Evolutionary conservation across 2,888 invertebrate species (phyloP), one percentile per base, ranked within the genome.

Genomic region (Nephrocerus scutellatus): DNA sequence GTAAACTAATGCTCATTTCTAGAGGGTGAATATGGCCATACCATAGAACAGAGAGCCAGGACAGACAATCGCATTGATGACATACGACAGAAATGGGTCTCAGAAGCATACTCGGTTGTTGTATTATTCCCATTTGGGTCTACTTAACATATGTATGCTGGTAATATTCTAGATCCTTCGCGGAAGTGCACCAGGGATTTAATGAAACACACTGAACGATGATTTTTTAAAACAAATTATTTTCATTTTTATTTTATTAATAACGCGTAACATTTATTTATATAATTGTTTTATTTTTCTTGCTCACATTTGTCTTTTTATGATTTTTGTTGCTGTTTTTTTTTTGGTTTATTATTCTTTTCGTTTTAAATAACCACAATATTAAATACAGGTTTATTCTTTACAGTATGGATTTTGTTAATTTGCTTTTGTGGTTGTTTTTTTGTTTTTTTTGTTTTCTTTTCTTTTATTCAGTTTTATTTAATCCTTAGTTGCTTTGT

Each of bases 241-340:
- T 62, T 63, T 62, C 60, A 61, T 63, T 14, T 38, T 73, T 63
- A 62, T 62, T 58, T 60, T 76, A 76, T 76, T 75, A 75, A 77
- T 77, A 77, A 77, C 77, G 77, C 77, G 75, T 77, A 77, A 77
- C 77, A 77, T 77, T 66, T 63, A 63, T 60, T 63, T 62, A 62
- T 65, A 65, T 63, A 60, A 59, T 64, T 60, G 57, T 57, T 60
- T 57, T 54, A 49, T 47, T 30, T 48, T 47, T 41, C n/a, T n/a
- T n/a, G n/a, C 28, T 37, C 26, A 36, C 34, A 15, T 37, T 33
- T 34, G 10, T 44, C 13, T 41, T 44, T 30, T 33, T 21, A 23
- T 34, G 6, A 28, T 15, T 24, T 6, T 34, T 14, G 9, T 21
- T 34, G 6, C 16, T 35, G 5, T 45, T 25, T 40, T 44, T 47